A percentile compares a stretch with the other conserved stretches of the same genome.
Conservation (phyloP, 2,888 invertebrate species). For the Scrobipalpa costella region DNA sequence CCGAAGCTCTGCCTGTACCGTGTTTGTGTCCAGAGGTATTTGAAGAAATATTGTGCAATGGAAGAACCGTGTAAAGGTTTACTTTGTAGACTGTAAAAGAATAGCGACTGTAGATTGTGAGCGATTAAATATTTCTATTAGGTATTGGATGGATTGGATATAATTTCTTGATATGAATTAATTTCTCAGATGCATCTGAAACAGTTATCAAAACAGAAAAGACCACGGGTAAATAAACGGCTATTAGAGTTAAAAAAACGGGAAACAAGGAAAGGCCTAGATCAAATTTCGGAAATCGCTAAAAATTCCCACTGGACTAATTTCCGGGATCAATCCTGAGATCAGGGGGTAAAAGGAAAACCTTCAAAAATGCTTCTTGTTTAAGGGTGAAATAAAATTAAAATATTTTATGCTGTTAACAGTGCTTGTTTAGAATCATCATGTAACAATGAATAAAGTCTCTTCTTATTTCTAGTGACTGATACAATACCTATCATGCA, state of each 20-base stretch:
- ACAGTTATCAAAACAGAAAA: too few relatives aligned
- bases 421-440: too few relatives aligned
- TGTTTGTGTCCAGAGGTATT: constrained; percentile 2
- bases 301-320: constrained; percentile 24
- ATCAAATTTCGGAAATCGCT: neutral
- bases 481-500: too few relatives aligned
- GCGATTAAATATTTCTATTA: too few relatives aligned
- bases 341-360: neutral
- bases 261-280: neutral
- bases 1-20: constrained; percentile 39
- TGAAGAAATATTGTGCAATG: constrained; percentile 12
- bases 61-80: neutral
- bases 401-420: too few relatives aligned
- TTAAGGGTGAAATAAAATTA: neutral
- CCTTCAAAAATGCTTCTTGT: neutral
- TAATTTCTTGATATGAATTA: too few relatives aligned
- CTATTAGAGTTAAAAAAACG: neutral
- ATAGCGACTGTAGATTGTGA: too few relatives aligned
- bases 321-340: constrained; percentile 17
- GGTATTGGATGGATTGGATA: too few relatives aligned
- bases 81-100: too few relatives aligned
- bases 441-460: too few relatives aligned
- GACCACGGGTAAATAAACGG: neutral
- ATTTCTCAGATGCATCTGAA: too few relatives aligned
- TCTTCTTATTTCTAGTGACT: too few relatives aligned